phyloP scores from a whole-genome alignment of 64 coral and sea anemone species.

The Cladopsammia gracilis region DNA sequence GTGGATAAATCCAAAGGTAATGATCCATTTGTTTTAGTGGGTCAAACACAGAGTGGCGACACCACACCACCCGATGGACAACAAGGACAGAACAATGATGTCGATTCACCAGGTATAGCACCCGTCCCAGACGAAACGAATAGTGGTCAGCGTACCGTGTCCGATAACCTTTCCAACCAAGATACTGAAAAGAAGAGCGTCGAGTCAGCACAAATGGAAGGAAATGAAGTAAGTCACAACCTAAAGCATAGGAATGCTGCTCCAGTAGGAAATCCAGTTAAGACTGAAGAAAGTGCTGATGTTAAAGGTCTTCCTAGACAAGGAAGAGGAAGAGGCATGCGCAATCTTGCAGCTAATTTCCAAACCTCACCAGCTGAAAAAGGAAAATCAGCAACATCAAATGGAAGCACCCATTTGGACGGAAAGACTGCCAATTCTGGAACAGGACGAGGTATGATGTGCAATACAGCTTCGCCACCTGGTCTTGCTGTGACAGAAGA shows the following conservation, averaged over 20 bases:
- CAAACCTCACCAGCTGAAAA: neutral
- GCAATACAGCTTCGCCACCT: neutral
- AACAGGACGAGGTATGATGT: neutral
- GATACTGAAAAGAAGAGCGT: neutral
- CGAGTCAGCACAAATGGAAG: too few relatives aligned
- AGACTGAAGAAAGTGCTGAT: too few relatives aligned
- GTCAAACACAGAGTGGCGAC: too few relatives aligned
- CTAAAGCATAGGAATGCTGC: too few relatives aligned
- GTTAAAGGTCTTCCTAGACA: too few relatives aligned
- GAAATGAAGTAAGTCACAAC: too few relatives aligned
- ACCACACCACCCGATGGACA: too few relatives aligned
- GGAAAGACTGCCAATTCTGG: neutral
- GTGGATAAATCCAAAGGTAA: neutral
- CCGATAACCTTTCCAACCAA: neutral
- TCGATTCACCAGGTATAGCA: neutral
- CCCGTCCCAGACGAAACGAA: neutral
- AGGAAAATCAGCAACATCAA: neutral
- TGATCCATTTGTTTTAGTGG: neutral
- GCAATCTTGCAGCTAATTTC: neutral
- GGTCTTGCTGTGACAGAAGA: conserved; percentile 3
- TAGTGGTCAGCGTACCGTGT: too few relatives aligned
- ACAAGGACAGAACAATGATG: neutral
- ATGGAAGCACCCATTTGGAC: neutral
- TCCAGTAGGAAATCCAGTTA: too few relatives aligned
- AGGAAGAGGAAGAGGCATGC: neutral